Evolutionary conservation across 2,113 vertebrate species (phyloP), one percentile per base, ranked within the genome.

Genomic region (Amphiprion percula): DNA sequence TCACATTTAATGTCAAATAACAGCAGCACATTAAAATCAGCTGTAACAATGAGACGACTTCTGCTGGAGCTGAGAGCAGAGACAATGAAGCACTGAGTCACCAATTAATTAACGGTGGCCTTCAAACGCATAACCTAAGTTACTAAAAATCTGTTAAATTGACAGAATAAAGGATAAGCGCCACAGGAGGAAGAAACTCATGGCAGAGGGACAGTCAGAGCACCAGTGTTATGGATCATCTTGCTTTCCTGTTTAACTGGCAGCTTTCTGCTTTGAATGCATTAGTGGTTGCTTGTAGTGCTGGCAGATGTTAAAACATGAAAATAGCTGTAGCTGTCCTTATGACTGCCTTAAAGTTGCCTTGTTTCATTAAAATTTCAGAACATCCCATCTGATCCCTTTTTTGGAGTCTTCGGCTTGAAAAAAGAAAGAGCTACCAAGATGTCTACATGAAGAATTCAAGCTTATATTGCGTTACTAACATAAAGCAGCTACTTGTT

Each of bases 281-380:
- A 53, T 59, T 46, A 37, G 8, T 68, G 33, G 21, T 46, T 66
- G 63, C 44, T 74, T 26, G 15, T 26, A 56, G 49, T 16, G 11
- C 53, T 64, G 46, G 72, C 63, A 66, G 37, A 76, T 73, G 63
- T 77, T 73, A 74, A 83, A 70, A 49, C 66, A 88, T 64, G 49
- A 59, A 63, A 12, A 61, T 26, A 44, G 66, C 59, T 66, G 47
- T 4, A 79, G 53, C 52, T 7, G 54, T 62, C 53, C 61, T 65
- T 61, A 50, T 68, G 62, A 53, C 53, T 39, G 24, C 37, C 24
- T 64, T 19, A 50, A 17, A 59, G 39, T 67, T 74, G 55, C n/a
- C 8, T 70, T 53, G 55, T 70, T 81, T 75, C 37, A 75, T 72
- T 59, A 71, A 75, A 74, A 23, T 66, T 65, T 77, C 33, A 82